Base-by-base conservation (phyloP, 1,140 invertebrate genomes). In the Macrostomum lignano region DNA sequence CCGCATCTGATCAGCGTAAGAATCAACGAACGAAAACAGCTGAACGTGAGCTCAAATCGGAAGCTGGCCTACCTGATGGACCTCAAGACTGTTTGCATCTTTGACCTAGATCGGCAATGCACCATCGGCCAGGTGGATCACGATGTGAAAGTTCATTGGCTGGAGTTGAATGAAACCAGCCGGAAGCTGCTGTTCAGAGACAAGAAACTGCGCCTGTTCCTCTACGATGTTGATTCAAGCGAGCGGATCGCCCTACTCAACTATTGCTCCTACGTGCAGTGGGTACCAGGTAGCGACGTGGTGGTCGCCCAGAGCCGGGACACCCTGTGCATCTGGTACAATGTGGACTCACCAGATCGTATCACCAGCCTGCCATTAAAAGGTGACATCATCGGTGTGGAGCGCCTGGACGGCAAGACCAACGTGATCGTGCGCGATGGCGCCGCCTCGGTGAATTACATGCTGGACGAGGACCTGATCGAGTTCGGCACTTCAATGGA, bases 31-130 rank as follows among this genome's bases (percentile, higher is more conserved):
- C 64, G 77, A 29, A 67, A 66, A 42, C 43, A 56, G 17, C 45
- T 58, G 37, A 57, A 54, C 19, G 48, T 53, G 22, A 50, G 58
- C 7, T 71, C 84, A 23, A 78, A 79, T 46, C 88, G 91, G 47
- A 74, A 79, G 47, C 62, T 94, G 17, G 84, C 86, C 0, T 96
- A 93, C 50, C 58, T 96, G 0, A 60, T 94, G n/a, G 88, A 96
- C 54, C 62, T 81, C 20, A 79, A 82, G 52, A 93, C 86, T 0
- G 73, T 93, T 29, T 70, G 74, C 19, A 68, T 91, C 6, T 68
- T 88, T 11, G 82, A 96, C 52, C 57, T 96, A 7, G 47, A 73
- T 0, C 70, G 59, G 25, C 73, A 71, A 26, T 50, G 67, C 7
- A 68, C 68, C 11, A 45, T 81, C 17, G 67, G 67, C 0, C 72